phyloP scores from a whole-genome alignment of 2,113 vertebrate species.

The Tachysurus vachellii region DNA sequence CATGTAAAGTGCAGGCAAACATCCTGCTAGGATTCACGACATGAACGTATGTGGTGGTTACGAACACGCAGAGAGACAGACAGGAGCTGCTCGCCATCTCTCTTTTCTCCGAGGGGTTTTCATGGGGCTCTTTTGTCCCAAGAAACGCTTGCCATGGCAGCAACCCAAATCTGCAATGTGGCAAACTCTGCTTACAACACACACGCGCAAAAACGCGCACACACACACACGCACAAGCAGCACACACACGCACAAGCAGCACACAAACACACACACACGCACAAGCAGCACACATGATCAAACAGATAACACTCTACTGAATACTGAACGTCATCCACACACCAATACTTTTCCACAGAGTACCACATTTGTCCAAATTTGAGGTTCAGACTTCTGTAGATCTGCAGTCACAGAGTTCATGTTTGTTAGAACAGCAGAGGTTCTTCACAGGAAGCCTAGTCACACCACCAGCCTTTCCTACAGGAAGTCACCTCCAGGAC shows the following conservation, averaged over 20 bases:
- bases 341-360: not conserved
- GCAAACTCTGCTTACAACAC: slow-evolving; percentile 11
- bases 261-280: not conserved
- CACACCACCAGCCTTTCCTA: slow-evolving; percentile 46
- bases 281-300: not conserved
- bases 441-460: slow-evolving; percentile 41
- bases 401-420: not conserved
- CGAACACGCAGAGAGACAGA: not conserved
- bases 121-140: slow-evolving; percentile 39
- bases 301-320: not conserved
- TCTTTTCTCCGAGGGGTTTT: slow-evolving; percentile 16
- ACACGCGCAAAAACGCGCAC: not conserved
- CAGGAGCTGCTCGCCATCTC: not conserved
- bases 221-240: slow-evolving; percentile 4
- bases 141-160: slow-evolving; percentile 16
- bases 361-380: too few relatives aligned
- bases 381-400: not conserved
- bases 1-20: not conserved
- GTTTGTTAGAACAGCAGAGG: slow-evolving; percentile 18
- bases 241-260: not conserved
- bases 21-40: not conserved
- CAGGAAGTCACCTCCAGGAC: slow-evolving; percentile 48
- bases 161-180: not conserved
- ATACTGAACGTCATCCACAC: not conserved
- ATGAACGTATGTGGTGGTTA: not conserved